A percentile compares a stretch with the other conserved stretches of the same genome.
Conservation (phyloP, 2,888 invertebrate species). For the Glyphotaelius pellucidus region DNA sequence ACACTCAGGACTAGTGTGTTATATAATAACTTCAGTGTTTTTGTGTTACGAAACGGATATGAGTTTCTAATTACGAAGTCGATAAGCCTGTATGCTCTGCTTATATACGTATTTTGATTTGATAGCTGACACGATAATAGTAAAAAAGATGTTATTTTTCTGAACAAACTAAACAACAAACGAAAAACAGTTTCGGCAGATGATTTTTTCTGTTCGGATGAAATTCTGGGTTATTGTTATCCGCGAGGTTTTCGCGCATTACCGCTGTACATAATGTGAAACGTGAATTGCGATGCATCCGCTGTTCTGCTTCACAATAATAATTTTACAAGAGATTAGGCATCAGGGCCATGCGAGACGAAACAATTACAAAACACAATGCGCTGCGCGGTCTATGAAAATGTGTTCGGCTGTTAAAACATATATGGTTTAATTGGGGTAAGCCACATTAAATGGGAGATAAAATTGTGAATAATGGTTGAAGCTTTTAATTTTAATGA, state of each 20-base stretch:
- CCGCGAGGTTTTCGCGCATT: not conserved
- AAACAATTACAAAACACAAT: conserved; percentile 21
- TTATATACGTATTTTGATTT: too few relatives aligned
- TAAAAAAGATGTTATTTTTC: not conserved
- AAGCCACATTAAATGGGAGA: conserved; percentile 2
- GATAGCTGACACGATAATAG: not conserved
- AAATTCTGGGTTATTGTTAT: not conserved
- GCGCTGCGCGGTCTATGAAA: not conserved
- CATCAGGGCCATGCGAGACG: conserved; percentile 14
- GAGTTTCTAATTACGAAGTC: too few relatives aligned
- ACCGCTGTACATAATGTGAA: not conserved
- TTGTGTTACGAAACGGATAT: too few relatives aligned
- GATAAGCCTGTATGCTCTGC: too few relatives aligned
- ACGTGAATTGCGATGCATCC: not conserved
- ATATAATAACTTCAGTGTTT: too few relatives aligned
- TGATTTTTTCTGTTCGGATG: not conserved
- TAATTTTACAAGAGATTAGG: conserved; percentile 25
- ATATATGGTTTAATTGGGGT: not conserved
- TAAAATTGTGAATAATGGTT: not conserved
- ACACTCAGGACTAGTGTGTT: too few relatives aligned
- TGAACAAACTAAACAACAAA: not conserved
- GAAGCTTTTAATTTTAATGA: not conserved
- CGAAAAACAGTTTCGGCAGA: not conserved
- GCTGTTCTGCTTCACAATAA: not conserved
- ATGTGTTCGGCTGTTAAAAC: not conserved